These are phyloP conservation scores for Watsonalla cultraria DNA, from an alignment of 2,888 invertebrate species.

Conservation along the genomic window DNA sequence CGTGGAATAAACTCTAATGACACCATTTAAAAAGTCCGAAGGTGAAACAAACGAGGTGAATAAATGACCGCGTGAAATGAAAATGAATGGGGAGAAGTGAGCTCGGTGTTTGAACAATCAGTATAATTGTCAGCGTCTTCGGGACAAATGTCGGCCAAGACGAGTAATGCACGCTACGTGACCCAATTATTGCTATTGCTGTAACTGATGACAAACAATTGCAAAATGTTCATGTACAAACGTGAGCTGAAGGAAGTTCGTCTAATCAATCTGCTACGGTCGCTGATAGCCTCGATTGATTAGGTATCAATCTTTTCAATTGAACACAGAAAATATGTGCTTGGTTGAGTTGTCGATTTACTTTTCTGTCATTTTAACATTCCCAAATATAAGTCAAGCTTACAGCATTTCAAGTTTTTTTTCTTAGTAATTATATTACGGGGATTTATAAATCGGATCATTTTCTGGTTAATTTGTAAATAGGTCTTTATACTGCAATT, in stretches of 20 bases:
- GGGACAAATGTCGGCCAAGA: conserved; percentile 41
- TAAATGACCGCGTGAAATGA: conserved; percentile 26
- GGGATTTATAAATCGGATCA: too few species aligned
- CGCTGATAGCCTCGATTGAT: not conserved
- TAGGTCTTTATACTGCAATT: too few species aligned
- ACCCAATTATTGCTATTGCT: conserved; percentile 49
- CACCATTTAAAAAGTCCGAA: conserved; percentile 16
- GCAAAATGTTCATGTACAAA: conserved; percentile 15
- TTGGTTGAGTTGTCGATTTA: too few species aligned
- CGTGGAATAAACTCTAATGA: conserved; percentile 12
- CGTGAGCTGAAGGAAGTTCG: not conserved
- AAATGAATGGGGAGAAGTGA: conserved; percentile 42
- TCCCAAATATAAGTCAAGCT: too few species aligned
- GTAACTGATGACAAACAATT: conserved; percentile 52
- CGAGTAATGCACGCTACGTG: conserved; percentile 36
- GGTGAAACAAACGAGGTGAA: conserved; percentile 20
- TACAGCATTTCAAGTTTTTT: too few species aligned
- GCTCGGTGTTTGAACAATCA: conserved; percentile 35
- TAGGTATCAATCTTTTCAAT: conserved; percentile 17
- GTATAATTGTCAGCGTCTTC: conserved; percentile 40
- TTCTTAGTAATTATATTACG: too few species aligned
- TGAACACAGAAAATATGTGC: conserved; percentile 6
- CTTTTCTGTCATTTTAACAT: too few species aligned
- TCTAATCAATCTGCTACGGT: conserved; percentile 11
- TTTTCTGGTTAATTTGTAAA: too few species aligned